Evolutionary conservation across 2,888 invertebrate species (phyloP).

Genomic region (Polydrusus pterygomalis): DNA sequence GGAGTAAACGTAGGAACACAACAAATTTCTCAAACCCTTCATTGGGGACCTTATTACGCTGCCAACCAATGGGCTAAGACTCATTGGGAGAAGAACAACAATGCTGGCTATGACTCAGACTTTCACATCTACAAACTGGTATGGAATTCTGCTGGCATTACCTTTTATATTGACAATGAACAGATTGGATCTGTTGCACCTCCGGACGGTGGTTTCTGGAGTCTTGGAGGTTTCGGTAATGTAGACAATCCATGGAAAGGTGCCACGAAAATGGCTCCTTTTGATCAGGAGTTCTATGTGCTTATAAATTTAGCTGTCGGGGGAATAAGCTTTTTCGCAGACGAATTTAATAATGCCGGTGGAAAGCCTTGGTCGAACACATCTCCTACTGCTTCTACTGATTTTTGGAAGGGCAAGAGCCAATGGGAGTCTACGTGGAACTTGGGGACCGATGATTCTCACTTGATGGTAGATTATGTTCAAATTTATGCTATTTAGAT

Average conservation of each 20-base stretch:
- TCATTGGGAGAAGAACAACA: conserved; percentile 70
- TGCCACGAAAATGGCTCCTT: conserved; percentile 77
- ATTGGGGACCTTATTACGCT: conserved; percentile 78
- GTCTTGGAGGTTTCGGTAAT: conserved; percentile 33
- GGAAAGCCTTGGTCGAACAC: conserved; percentile 78
- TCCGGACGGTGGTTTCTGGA: conserved; percentile 63
- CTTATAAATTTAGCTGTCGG: conserved; percentile 74
- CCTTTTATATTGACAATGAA: conserved; percentile 75
- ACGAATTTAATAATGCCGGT: conserved; percentile 71
- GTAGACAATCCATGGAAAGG: conserved; percentile 75
- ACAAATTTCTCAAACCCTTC: conserved; percentile 77
- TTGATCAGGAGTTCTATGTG: conserved; percentile 81
- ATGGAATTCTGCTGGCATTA: conserved; percentile 77
- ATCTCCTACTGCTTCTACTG: conserved; percentile 71
- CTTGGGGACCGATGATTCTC: conserved; percentile 72
- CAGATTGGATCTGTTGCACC: conserved; percentile 74
- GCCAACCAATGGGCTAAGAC: conserved; percentile 76
- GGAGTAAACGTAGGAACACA: conserved; percentile 74
- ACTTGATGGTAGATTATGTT: conserved; percentile 81
- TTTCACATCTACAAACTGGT: conserved; percentile 81
- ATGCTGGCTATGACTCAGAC: conserved; percentile 72
- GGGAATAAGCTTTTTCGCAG: conserved; percentile 74
- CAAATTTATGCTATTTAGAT: conserved; percentile 74
- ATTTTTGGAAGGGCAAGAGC: conserved; percentile 78
- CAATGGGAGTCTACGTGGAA: conserved; percentile 78